Percentiles rank a stretch among this genome's conserved stretches.
phyloP scores from a whole-genome alignment of 2,113 vertebrate species.

The Nothobranchius kuhntae region DNA sequence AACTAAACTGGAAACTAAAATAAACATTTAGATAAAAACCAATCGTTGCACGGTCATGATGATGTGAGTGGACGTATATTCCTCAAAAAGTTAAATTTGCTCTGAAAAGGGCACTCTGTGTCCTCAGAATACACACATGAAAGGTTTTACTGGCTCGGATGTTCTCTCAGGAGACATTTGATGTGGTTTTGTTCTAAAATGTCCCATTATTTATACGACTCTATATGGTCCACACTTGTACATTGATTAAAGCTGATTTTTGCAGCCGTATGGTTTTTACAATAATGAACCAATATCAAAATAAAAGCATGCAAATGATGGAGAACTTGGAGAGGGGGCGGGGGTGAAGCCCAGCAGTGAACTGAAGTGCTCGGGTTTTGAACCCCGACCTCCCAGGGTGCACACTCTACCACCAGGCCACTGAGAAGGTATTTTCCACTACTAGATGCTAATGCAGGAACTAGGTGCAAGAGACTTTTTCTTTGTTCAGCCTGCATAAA shows the following conservation, averaged over 20 bases:
- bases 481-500: too few relatives aligned
- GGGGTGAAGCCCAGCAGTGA: too few relatives aligned
- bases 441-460: too few relatives aligned
- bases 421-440: too few relatives aligned
- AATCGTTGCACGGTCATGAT: background rate
- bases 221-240: conserved; percentile 17
- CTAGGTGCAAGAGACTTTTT: too few relatives aligned
- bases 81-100: conserved; percentile 7
- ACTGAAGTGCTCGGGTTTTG: too few relatives aligned
- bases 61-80: background rate
- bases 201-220: conserved; percentile 52
- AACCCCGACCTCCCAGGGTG: too few relatives aligned
- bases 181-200: conserved; percentile 33
- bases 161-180: conserved; percentile 40
- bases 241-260: conserved; percentile 35
- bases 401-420: too few relatives aligned
- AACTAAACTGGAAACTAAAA: too few relatives aligned
- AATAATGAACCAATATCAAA: background rate
- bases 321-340: too few relatives aligned
- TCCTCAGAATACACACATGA: conserved; percentile 10
- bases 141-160: conserved; percentile 40
- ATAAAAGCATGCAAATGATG: background rate
- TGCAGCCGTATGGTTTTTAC: conserved; percentile 11
- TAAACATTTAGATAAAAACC: too few relatives aligned
- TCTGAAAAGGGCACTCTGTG: conserved; percentile 43